phyloP scores from a whole-genome alignment of 2,113 vertebrate species.

The Aspiorhynchus laticeps region DNA sequence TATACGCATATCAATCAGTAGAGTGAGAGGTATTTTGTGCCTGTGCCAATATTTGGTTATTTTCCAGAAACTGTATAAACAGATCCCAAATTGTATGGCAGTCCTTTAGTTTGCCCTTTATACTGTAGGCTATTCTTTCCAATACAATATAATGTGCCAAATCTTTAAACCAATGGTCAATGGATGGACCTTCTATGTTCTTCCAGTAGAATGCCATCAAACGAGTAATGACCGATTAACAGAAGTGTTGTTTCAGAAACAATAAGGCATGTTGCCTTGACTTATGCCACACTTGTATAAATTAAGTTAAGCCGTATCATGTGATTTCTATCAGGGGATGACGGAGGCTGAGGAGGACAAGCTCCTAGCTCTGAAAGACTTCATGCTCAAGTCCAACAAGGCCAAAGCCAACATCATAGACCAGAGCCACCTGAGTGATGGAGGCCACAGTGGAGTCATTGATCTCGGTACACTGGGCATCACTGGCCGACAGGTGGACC shows the following conservation, averaged over 20 bases:
- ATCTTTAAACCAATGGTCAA: too few species aligned
- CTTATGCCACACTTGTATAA: background rate
- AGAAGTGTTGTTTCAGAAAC: background rate
- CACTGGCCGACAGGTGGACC: conserved; percentile 91
- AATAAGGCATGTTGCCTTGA: background rate
- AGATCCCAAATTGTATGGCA: too few species aligned
- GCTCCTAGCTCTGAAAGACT: conserved; percentile 93
- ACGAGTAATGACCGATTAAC: background rate
- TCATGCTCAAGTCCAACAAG: conserved; percentile 97
- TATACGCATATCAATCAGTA: too few species aligned
- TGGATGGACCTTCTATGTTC: too few species aligned
- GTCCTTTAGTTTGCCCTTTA: too few species aligned
- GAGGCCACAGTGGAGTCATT: conserved; percentile 85
- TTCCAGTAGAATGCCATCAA: too few species aligned
- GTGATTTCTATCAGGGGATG: conserved; percentile 83
- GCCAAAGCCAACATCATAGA: conserved; percentile 95
- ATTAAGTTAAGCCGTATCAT: background rate
- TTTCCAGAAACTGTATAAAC: too few species aligned
- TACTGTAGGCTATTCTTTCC: too few species aligned
- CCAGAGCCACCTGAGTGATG: conserved; percentile 88
- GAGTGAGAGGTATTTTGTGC: too few species aligned
- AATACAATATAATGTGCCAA: too few species aligned
- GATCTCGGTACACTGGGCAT: conserved; percentile 87
- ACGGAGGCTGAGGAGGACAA: conserved; percentile 97
- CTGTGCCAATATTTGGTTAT: too few species aligned